phyloP scores from a whole-genome alignment of 1,140 invertebrate species.

The Drosophila orena region DNA sequence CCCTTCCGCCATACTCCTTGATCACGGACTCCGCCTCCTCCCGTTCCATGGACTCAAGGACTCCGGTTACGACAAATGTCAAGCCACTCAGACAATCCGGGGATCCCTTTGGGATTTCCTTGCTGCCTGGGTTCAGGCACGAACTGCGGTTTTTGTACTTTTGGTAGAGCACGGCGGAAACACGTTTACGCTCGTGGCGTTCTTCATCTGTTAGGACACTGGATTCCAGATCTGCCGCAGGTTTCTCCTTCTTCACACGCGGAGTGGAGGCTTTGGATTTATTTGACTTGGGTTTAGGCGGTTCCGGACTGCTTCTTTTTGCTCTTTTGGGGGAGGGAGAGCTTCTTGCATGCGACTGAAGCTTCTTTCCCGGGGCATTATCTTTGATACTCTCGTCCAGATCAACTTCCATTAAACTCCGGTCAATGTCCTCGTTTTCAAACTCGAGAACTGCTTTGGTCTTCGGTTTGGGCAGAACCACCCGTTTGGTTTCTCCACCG shows the following conservation, averaged over 20 bases:
- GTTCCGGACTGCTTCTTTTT: slow-evolving; percentile 20
- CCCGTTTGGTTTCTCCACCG: slow-evolving; percentile 73
- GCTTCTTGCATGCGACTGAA: background rate
- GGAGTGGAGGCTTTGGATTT: slow-evolving; percentile 45
- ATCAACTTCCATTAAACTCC: slow-evolving; percentile 74
- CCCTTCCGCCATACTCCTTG: slow-evolving; percentile 92
- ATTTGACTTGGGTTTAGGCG: slow-evolving; percentile 17
- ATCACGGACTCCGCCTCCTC: slow-evolving; percentile 92
- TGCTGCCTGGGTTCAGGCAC: slow-evolving; percentile 91
- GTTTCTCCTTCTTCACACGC: slow-evolving; percentile 46
- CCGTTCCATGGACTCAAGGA: slow-evolving; percentile 94
- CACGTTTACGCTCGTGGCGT: slow-evolving; percentile 88
- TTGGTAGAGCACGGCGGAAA: slow-evolving; percentile 88
- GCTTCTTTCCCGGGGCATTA: background rate
- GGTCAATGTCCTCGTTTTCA: slow-evolving; percentile 69
- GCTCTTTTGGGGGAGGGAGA: slow-evolving; percentile 18
- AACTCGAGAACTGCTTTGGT: slow-evolving; percentile 54
- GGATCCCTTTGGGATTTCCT: slow-evolving; percentile 92
- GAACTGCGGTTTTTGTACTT: slow-evolving; percentile 91
- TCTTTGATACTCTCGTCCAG: slow-evolving; percentile 38
- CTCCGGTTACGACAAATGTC: slow-evolving; percentile 94
- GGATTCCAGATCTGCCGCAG: slow-evolving; percentile 45
- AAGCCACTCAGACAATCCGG: slow-evolving; percentile 91
- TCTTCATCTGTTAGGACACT: slow-evolving; percentile 87
- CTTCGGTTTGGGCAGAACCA: slow-evolving; percentile 65